These are phyloP conservation scores for Triops cancriformis DNA, from an alignment of 1,140 invertebrate genomes.

Conservation along the genomic window DNA sequence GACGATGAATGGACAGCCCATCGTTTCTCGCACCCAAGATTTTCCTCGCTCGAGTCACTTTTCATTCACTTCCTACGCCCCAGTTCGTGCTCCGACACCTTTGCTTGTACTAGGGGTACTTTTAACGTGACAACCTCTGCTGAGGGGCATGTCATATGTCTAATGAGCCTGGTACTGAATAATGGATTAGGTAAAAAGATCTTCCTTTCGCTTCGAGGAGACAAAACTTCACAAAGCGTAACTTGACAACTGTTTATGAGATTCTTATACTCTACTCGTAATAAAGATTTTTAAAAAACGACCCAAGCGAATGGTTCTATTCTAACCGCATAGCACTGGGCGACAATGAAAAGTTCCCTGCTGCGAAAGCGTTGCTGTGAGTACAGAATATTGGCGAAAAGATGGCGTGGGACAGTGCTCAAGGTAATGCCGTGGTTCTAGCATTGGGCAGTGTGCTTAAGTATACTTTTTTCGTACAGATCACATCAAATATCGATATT, in stretches of 20 bases:
- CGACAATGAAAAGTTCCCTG: no score
- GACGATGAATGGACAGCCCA: neutral
- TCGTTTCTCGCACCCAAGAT: neutral
- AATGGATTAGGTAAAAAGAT: neutral
- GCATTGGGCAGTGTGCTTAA: no score
- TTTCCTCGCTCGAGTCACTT: neutral
- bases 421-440: no score
- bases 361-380: no score
- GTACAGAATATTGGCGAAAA: no score
- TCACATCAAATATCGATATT: no score
- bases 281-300: no score
- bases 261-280: neutral
- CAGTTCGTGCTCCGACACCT: neutral
- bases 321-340: no score
- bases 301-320: no score
- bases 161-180: neutral
- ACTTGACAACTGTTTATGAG: neutral
- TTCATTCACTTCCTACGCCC: neutral
- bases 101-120: neutral
- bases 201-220: neutral
- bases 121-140: neutral
- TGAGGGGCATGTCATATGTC: slow-evolving; percentile 1
- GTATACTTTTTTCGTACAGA: no score
- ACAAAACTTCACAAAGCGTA: neutral
- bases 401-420: no score